phyloP scores from a whole-genome alignment of 92 coral and sea anemone species.

The Parazoanthus swiftii region DNA sequence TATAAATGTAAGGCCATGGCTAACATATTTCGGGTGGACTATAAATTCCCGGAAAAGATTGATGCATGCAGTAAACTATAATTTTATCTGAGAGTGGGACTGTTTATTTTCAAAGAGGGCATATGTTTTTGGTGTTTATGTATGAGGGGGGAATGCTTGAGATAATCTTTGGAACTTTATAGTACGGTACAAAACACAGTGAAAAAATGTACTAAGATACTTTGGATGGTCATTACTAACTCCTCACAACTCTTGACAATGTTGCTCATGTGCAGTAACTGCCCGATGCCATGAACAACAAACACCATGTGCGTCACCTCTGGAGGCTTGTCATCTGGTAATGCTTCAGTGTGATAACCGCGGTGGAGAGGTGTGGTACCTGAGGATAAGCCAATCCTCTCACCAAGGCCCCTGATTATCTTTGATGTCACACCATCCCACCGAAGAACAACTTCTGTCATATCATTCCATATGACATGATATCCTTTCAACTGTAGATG shows the following conservation, averaged over 20 bases:
- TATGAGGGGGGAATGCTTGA: too few relatives aligned
- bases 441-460: conserved; percentile 86
- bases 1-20: too few relatives aligned
- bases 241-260: conserved; percentile 80
- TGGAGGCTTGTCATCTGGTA: conserved; percentile 72
- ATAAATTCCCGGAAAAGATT: too few relatives aligned
- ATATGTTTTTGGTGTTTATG: too few relatives aligned
- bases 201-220: not conserved
- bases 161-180: too few relatives aligned
- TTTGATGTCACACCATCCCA: conserved; percentile 93
- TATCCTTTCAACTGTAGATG: conserved; percentile 76
- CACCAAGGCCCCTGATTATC: conserved; percentile 92
- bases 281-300: conserved; percentile 98
- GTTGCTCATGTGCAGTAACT: conserved; percentile 86
- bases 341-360: conserved; percentile 84
- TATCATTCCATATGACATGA: conserved; percentile 93
- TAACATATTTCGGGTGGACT: too few relatives aligned
- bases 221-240: conserved; percentile 52
- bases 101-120: too few relatives aligned
- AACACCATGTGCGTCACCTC: conserved; percentile 94
- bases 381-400: conserved; percentile 72
- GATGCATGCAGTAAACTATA: too few relatives aligned
- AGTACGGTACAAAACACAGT: not conserved
- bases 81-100: too few relatives aligned
- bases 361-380: conserved; percentile 85